A percentile compares a stretch with the other conserved stretches of the same genome.
phyloP scores from a whole-genome alignment of 2,797 vertebrate species.

The Enteromius anoplus region DNA sequence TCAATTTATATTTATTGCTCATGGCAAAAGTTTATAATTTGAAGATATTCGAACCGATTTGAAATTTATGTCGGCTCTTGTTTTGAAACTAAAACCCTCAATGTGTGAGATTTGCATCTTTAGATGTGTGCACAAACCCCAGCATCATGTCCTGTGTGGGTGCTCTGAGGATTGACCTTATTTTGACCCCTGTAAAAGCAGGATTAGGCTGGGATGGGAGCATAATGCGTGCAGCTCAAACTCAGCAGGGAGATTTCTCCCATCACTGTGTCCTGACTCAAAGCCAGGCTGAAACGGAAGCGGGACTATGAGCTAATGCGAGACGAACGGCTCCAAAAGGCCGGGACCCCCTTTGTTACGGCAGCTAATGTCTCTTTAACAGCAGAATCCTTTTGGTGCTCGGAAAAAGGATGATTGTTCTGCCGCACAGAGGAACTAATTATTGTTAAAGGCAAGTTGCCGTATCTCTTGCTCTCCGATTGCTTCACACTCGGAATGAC shows the following conservation, averaged over 20 bases:
- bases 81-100: constrained; percentile 26
- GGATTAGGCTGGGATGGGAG: constrained; percentile 43
- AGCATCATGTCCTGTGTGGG: constrained; percentile 37
- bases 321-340: constrained; percentile 60
- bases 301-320: constrained; percentile 55
- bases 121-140: constrained; percentile 14
- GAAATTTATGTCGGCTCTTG: not conserved
- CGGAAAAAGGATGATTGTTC: constrained; percentile 58
- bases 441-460: constrained; percentile 58
- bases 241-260: constrained; percentile 49
- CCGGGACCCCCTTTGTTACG: constrained; percentile 53
- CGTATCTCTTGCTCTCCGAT: constrained; percentile 51
- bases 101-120: constrained; percentile 34
- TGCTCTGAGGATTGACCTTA: constrained; percentile 70
- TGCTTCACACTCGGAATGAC: constrained; percentile 60
- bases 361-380: constrained; percentile 56
- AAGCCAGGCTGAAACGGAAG: constrained; percentile 58
- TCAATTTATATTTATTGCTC: constrained; percentile 3
- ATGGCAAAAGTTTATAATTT: not conserved
- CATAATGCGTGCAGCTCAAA: constrained; percentile 49
- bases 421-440: constrained; percentile 66
- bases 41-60: not conserved
- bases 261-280: constrained; percentile 45
- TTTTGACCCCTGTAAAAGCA: constrained; percentile 68
- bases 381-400: constrained; percentile 55